Evolutionary conservation across 1,140 invertebrate species (phyloP), one percentile per base, ranked within the genome.

Genomic region (Penaeus chinensis): DNA sequence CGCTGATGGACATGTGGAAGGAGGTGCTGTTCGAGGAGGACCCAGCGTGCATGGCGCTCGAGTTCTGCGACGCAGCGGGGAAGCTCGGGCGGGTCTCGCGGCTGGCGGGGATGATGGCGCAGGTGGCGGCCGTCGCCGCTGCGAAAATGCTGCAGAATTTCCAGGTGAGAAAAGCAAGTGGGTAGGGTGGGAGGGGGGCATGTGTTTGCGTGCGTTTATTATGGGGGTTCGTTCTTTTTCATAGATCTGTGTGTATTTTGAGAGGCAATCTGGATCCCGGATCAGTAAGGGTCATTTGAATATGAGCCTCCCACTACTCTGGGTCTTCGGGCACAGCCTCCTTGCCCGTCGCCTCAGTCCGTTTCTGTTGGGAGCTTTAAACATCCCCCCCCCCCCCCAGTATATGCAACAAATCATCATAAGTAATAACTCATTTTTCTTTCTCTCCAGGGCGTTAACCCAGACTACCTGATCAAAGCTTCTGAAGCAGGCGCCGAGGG

Each of bases 1-100:
- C 79, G 18, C 69, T 85, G 16, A 24, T 89, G 66, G 84, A 85
- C 62, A 76, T 89, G 83, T 89, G 88, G 88, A 76, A 77, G 42
- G 83, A 85, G 20, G 27, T 81, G n/a, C 37, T 83, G 16, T 61
- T 61, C 27, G 88, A 89, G 78, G 83, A 54, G 16, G 69, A 83
- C 62, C 83, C 83, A 5, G 62, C 10, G 60, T 84, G 78, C 37
- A 82, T 89, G 81, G 88, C 83, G 1, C 65, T 60, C 37, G 78
- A 83, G 61, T 27, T 89, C n/a, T 89, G 88, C 62, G 47, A 78
- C 8, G 80, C 84, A 32, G 61, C 83, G 22, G 62, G 20, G 19
- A 77, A 66, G 63, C 69, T 86, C 37, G 54, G 27, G 3, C 20
- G 10, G 8, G 65, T 42, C 37, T 83, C 82, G 32, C 60, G 88